Evolutionary conservation across 2,797 vertebrate genomes (phyloP).

Genomic region (Periophthalmus magnuspinnatus): DNA sequence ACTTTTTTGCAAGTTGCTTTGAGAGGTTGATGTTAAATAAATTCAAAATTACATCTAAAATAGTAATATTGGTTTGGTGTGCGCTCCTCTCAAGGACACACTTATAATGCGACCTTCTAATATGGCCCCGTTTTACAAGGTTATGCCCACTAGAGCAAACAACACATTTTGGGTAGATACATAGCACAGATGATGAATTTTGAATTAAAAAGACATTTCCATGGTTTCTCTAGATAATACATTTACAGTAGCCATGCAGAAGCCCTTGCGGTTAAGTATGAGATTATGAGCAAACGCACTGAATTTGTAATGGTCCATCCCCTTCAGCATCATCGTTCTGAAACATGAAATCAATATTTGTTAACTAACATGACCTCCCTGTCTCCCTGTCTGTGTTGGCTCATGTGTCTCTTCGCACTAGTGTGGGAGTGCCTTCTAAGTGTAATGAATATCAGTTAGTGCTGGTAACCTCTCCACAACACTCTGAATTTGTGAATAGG

Average conservation of each 20-base stretch:
- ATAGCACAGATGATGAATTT: slow-evolving; percentile 1
- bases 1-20: not conserved
- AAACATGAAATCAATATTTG: slow-evolving; percentile 47
- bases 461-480: slow-evolving; percentile 46
- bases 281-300: slow-evolving; percentile 31
- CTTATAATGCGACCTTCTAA: slow-evolving; percentile 4
- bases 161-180: slow-evolving; percentile 1
- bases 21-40: not conserved
- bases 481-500: slow-evolving; percentile 60
- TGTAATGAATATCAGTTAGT: slow-evolving; percentile 53
- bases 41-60: slow-evolving; percentile 6
- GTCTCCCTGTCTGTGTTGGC: slow-evolving; percentile 22
- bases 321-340: slow-evolving; percentile 17
- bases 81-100: not conserved
- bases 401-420: slow-evolving; percentile 7
- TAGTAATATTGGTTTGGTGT: slow-evolving; percentile 4
- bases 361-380: slow-evolving; percentile 48
- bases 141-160: slow-evolving; percentile 1
- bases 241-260: slow-evolving; percentile 10
- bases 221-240: slow-evolving; percentile 10
- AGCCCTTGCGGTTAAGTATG: slow-evolving; percentile 29
- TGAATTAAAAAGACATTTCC: slow-evolving; percentile 2
- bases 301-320: slow-evolving; percentile 29
- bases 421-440: slow-evolving; percentile 32
- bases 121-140: slow-evolving; percentile 9